Base-by-base conservation (phyloP, 1,140 invertebrate species). In the Agrilus planipennis region DNA sequence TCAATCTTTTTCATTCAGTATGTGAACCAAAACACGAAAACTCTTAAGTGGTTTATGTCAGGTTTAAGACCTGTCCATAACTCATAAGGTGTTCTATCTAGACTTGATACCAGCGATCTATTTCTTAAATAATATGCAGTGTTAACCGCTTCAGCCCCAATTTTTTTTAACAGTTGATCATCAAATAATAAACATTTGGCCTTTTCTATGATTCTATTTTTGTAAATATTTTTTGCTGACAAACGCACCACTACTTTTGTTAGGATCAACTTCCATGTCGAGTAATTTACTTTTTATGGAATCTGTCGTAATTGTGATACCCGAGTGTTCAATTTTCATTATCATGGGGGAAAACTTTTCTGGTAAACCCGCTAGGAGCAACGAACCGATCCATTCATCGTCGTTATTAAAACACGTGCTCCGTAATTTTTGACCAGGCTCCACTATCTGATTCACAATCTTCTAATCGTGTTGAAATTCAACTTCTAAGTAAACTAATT, bases 271-370 rank as follows among this genome's bases (percentile, higher is more conserved):
- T 53, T 53, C 5, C n/a, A 21, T 41, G 17, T 41, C 39, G 3
- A 47, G 3, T 3, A 44, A 28, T 21, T 43, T 47, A 9, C 31
- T 34, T 39, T 50, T 50, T 27, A 50, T 44, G 11, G 44, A 16
- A 43, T 49, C 47, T 9, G 22, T 27, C 4, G 44, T 47, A 2
- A 49, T 49, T 15, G 17, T 6, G 12, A 53, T 42, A 16, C 51
- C 54, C 0, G 50, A 53, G 44, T 50, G 43, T 41, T 55, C 57
- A 11, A 60, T 49, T 1, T 51, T 55, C 58, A 61, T 60, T 6
- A 60, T 56, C 55, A 62, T 62, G 1, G 60, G 58, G 23, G 27
- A 22, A 46, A 37, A 41, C 14, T 23, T 19, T 27, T 57, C 52
- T 2, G 54, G 35, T 32, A 60, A 52, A 23, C 56, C 57, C 0